phyloP scores from a whole-genome alignment of 2,113 vertebrate species.

The Sinocyclocheilus rhinocerous region DNA sequence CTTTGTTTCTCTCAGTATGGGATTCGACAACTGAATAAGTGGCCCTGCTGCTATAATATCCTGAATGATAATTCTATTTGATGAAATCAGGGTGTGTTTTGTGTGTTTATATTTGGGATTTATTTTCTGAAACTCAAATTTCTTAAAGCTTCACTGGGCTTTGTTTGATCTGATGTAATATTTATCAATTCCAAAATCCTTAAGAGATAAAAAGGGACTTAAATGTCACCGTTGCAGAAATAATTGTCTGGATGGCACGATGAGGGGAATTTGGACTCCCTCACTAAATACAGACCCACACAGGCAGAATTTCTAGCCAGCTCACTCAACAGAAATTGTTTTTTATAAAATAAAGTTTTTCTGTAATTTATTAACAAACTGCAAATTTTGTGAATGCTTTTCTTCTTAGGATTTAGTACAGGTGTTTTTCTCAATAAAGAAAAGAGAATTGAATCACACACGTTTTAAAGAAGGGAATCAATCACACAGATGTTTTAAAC shows the following conservation, averaged over 20 bases:
- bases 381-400: neutral
- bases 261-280: neutral
- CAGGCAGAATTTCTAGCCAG: no score
- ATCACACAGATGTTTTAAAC: neutral
- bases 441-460: no score
- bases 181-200: neutral
- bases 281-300: no score
- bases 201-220: neutral
- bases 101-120: neutral
- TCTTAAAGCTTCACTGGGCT: neutral
- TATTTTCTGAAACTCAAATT: neutral
- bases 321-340: no score
- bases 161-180: constrained; percentile 6
- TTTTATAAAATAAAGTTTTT: neutral
- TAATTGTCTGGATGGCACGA: neutral
- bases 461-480: neutral
- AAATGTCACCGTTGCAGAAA: neutral
- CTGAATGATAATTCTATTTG: neutral
- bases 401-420: neutral
- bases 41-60: neutral
- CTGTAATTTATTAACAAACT: neutral
- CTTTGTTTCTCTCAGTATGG: neutral
- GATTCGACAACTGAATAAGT: neutral
- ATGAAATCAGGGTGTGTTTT: neutral
- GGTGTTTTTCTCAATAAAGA: neutral